Evolutionary conservation across 92 coral and sea anemone genomes (phyloP).

Genomic region (Porites divaricata): DNA sequence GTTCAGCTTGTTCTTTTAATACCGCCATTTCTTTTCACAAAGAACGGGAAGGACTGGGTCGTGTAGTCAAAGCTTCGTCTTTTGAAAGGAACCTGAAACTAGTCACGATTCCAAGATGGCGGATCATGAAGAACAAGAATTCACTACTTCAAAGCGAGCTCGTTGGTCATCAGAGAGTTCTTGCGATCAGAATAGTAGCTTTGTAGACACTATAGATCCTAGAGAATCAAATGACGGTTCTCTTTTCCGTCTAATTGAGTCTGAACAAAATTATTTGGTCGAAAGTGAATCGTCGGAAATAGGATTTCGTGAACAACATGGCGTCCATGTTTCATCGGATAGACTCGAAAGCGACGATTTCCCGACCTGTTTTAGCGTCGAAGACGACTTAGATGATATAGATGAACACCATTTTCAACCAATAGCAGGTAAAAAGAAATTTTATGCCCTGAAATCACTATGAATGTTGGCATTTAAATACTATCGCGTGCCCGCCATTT

Average conservation of each 20-base stretch:
- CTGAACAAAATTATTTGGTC: slow-evolving; percentile 29
- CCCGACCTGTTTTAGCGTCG: slow-evolving; percentile 88
- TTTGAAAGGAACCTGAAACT: slow-evolving; percentile 35
- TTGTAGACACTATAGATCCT: slow-evolving; percentile 14
- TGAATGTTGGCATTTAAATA: slow-evolving; percentile 5
- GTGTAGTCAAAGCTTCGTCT: not conserved
- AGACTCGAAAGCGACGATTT: slow-evolving; percentile 76
- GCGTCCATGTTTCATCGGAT: slow-evolving; percentile 63
- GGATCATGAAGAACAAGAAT: slow-evolving; percentile 62
- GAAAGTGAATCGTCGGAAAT: slow-evolving; percentile 21
- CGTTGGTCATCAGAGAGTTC: slow-evolving; percentile 82
- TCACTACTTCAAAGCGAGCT: slow-evolving; percentile 75
- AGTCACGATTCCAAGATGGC: slow-evolving; percentile 83
- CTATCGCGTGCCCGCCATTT: slow-evolving; percentile 81
- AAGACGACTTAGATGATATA: slow-evolving; percentile 67
- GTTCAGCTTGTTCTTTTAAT: not conserved
- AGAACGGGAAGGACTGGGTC: slow-evolving; percentile 19
- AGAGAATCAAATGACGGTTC: not conserved
- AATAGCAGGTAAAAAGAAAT: slow-evolving; percentile 81
- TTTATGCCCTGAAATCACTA: not conserved
- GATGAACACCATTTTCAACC: slow-evolving; percentile 89
- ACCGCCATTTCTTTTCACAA: not conserved
- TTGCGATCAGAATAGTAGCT: slow-evolving; percentile 20
- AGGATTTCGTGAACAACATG: slow-evolving; percentile 81
- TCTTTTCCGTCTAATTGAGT: not conserved